Conservation (phyloP, 2,113 vertebrate genomes). For the Silurus asotus region DNA sequence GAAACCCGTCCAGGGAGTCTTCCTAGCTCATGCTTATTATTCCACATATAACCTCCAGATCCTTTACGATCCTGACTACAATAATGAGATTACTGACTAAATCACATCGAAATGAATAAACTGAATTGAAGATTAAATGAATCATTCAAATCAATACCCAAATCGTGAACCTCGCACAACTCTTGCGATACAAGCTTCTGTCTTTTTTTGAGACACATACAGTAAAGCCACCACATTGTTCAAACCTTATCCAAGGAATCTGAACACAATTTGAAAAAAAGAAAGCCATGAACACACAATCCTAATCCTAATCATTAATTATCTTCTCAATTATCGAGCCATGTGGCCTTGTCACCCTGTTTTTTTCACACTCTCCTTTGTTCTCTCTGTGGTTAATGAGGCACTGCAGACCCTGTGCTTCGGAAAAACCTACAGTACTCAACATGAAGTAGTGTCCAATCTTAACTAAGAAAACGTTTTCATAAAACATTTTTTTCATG, state of each 20-base stretch:
- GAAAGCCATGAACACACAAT: not conserved
- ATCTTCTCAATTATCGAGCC: not conserved
- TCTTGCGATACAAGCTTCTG: not conserved
- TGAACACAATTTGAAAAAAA: not conserved
- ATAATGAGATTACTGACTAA: not conserved
- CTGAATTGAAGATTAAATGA: not conserved
- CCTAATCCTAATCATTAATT: not conserved
- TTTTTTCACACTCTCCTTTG: not conserved
- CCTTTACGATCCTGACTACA: not conserved
- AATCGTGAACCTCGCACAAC: not conserved
- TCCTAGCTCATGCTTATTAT: not conserved
- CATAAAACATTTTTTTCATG: not conserved
- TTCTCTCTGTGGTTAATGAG: not conserved
- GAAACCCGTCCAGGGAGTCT: not conserved
- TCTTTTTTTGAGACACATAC: not conserved
- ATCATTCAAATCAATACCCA: not conserved
- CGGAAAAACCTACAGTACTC: not conserved
- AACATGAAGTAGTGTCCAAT: not conserved
- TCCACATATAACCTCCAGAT: not conserved
- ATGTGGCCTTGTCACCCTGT: not conserved
- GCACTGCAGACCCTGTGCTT: not conserved
- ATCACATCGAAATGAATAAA: not conserved
- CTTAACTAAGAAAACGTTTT: not conserved
- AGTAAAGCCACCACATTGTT: not conserved
- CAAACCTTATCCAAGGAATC: not conserved